Evolutionary conservation across 2,888 invertebrate genomes (phyloP), one percentile per base, ranked within the genome.

Genomic region (Spodoptera littoralis): DNA sequence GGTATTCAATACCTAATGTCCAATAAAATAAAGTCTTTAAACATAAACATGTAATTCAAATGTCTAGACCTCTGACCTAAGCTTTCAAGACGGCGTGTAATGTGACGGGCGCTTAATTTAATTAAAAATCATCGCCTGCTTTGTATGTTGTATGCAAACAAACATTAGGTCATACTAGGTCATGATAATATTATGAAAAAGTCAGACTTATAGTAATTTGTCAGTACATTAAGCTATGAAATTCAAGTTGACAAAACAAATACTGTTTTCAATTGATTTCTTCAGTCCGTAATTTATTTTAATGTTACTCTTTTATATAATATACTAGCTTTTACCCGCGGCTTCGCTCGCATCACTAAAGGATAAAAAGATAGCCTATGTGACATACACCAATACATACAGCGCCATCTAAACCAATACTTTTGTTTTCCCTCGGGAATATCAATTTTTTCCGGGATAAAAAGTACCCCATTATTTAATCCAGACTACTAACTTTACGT

Each of bases 71-170:
- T 73, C 24, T 57, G 60, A 73, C 67, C 78, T 65, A n/a, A 22
- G 42, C 60, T 65, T 60, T 59, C 54, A 63, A 72, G 60, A 62
- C 50, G 46, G 45, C 12, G 9, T 49, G 47, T 55, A 61, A 60
- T 54, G 1, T 60, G 63, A 63, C 61, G 51, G 45, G 54, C 61
- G 54, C 62, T 54, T 50, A 62, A 70, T 68, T 68, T n/a, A 54
- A 61, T 61, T 46, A n/a, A 42, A 55, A 47, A 51, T 11, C 36
- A 36, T 36, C 36, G 47, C n/a, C 13, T 9, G 44, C 6, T 42
- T 11, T 22, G n/a, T n/a, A 13, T 45, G 5, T 44, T 18, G 18
- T 18, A 8, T 36, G 18, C 11, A 44, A 44, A 11, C 13, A 52
- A 12, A 22, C 12, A n/a, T 56, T 42, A 49, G 53, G 42, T 30